These are phyloP conservation scores for Myotis vivesi DNA, from an alignment of 2,797 vertebrate genomes.

Conservation along the genomic window DNA sequence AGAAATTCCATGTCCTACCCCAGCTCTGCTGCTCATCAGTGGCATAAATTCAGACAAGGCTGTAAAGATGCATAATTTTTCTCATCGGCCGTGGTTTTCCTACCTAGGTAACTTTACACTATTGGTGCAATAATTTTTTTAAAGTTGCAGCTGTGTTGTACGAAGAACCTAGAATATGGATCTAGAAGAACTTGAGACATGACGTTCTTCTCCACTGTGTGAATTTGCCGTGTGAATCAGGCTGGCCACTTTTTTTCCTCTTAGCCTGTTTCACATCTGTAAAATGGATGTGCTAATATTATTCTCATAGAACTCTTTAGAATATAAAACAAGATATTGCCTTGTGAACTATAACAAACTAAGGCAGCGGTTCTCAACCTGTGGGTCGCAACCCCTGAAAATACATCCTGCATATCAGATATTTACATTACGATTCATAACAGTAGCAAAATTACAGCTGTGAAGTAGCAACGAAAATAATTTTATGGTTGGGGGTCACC, in stretches of 20 bases:
- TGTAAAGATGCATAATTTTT: conserved; percentile 7
- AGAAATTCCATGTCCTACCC: background rate
- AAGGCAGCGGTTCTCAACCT: background rate
- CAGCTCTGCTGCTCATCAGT: background rate
- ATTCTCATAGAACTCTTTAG: background rate
- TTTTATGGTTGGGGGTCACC: no score
- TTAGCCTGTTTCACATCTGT: background rate
- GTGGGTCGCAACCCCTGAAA: no score
- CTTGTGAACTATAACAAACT: background rate
- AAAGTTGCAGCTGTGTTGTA: background rate
- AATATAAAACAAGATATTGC: background rate
- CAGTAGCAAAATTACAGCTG: no score
- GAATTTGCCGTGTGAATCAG: background rate
- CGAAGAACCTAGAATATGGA: background rate
- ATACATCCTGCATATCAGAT: no score
- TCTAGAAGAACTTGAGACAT: background rate
- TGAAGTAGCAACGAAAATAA: no score
- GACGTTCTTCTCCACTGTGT: background rate
- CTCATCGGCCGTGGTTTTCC: background rate
- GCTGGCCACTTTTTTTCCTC: background rate
- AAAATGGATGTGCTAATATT: background rate
- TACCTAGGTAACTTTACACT: background rate
- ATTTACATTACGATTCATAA: no score
- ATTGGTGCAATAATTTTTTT: background rate
- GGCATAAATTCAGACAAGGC: background rate